Conservation (phyloP, 2,797 vertebrate species). For the Chiloscyllium punctatum region DNA sequence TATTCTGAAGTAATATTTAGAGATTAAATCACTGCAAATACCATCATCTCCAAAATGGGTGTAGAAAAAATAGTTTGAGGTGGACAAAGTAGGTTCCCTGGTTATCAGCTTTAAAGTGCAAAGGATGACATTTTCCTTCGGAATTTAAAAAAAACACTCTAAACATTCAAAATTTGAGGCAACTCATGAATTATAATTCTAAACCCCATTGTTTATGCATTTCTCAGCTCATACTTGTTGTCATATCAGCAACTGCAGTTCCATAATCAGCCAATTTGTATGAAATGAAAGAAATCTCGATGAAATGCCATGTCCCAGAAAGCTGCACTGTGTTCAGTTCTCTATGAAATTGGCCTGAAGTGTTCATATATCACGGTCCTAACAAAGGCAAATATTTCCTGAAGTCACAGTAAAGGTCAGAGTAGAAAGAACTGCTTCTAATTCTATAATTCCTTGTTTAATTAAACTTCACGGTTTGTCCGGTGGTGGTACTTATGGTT, state of each 20-base stretch:
- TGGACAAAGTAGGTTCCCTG: neutral
- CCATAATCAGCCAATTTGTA: constrained; percentile 10
- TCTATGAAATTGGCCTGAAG: constrained; percentile 62
- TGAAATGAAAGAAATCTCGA: constrained; percentile 24
- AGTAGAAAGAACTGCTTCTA: constrained; percentile 58
- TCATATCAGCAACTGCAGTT: neutral
- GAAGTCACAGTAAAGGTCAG: constrained; percentile 60
- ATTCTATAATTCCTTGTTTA: constrained; percentile 59
- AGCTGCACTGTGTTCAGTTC: constrained; percentile 60
- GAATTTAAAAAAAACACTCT: neutral
- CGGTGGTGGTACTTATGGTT: constrained; percentile 46
- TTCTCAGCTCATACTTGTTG: constrained; percentile 2
- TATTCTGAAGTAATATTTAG: neutral
- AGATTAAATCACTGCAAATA: neutral
- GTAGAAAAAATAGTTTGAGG: neutral
- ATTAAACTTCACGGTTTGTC: constrained; percentile 54
- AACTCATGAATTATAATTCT: neutral
- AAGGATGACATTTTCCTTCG: neutral
- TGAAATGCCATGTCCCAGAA: constrained; percentile 43
- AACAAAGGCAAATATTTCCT: constrained; percentile 69
- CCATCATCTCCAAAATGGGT: neutral
- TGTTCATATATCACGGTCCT: constrained; percentile 55
- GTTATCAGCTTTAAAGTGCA: neutral
- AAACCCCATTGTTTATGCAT: neutral
- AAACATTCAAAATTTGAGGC: neutral